Base-by-base conservation (phyloP, 2,797 vertebrate species). In the Pelobates cultripes region DNA sequence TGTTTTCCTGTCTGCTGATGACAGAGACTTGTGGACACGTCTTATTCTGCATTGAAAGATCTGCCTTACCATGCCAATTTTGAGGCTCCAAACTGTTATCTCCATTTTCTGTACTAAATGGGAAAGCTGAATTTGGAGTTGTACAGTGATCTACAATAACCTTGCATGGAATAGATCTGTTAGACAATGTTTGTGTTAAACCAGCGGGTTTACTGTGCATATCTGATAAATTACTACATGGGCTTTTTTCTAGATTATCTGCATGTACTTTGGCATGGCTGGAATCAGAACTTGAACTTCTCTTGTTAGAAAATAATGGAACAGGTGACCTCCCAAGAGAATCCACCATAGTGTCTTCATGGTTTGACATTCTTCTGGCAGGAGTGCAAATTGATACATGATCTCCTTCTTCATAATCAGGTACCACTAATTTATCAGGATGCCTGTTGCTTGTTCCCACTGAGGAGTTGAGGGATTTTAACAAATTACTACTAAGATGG, bases 71-170 rank as follows among this genome's bases (percentile, higher is more conserved):
- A 0, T 90, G 78, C 86, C 92, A 88, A 88, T 81, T 88, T 82
- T 92, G 93, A 70, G 89, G 75, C 77, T 95, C 92, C 74, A 86
- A 15, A 84, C 82, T 87, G 82, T 68, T 89, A 79, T 94, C 93
- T 15, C 85, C 0, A 0, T 87, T 91, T 85, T 93, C 92, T 43
- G 88, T 9, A 82, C 89, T 88, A 80, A 92, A 89, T 0, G 91
- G 91, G 63, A 93, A 83, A 45, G 85, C 89, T 83, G 93, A 90
- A 87, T 92, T 92, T 85, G 93, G 88, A n/a, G 92, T 93, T 1
- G 92, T 90, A 78, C 92, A 93, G 88, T 95, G 93, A 85, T 95
- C 94, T 41, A 95, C 94, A 71, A 95, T 95, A 84, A 95, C 94
- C 87, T 95, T 95, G 79, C 94, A 95, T 2, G 94, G 94, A 77